phyloP scores from a whole-genome alignment of 2,113 vertebrate genomes.

The Tricholaema leucomelas region DNA sequence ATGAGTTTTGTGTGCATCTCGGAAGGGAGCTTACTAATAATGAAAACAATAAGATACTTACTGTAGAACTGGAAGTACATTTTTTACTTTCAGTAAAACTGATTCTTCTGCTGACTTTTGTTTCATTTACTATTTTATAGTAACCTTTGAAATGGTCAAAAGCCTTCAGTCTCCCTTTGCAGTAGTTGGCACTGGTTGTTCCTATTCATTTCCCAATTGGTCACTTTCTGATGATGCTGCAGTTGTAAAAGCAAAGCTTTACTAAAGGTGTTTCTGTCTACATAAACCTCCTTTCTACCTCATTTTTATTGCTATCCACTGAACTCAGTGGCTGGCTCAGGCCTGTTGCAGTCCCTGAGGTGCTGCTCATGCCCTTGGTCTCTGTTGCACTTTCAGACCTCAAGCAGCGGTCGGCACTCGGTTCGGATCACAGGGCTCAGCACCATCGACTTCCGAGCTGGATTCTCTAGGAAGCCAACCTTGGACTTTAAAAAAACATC shows the following conservation, averaged over 20 bases:
- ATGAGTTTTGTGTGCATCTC: neutral
- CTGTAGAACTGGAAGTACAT: neutral
- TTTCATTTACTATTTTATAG: neutral
- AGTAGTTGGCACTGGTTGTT: neutral
- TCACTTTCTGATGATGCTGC: neutral
- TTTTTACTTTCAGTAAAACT: neutral
- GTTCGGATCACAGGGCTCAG: conserved; percentile 95
- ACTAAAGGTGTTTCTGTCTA: neutral
- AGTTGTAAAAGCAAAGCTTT: neutral
- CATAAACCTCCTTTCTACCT: neutral
- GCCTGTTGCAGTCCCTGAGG: neutral
- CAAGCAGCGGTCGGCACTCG: conserved; percentile 92
- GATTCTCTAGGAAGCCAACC: conserved; percentile 90
- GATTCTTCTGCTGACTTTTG: neutral
- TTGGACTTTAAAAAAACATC: conserved; percentile 90
- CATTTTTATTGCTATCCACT: neutral
- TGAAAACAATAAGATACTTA: neutral
- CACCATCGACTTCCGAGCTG: conserved; percentile 93
- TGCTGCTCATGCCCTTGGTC: neutral
- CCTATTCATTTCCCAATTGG: neutral
- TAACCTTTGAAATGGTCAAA: neutral
- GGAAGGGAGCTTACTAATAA: neutral
- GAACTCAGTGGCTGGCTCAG: neutral
- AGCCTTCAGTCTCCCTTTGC: neutral
- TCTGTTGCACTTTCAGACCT: conserved; percentile 78